Evolutionary conservation across 2,888 invertebrate genomes (phyloP).

Genomic region (Ormyrus pomaceus): DNA sequence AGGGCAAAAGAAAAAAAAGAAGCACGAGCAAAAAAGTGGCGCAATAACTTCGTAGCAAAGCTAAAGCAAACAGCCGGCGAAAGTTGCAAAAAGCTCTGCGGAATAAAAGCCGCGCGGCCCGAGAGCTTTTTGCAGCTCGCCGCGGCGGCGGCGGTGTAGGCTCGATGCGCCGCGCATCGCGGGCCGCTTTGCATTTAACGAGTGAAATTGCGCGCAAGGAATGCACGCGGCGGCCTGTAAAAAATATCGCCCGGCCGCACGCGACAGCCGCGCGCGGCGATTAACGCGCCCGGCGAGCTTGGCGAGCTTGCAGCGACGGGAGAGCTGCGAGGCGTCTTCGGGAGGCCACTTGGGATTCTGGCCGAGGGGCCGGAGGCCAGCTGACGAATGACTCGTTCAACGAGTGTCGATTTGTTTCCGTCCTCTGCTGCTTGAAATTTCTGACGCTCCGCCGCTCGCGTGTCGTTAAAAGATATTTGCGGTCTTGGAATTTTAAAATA

Average conservation of each 20-base stretch:
- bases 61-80: not conserved
- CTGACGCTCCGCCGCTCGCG: no score
- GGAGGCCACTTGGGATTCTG: no score
- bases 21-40: not conserved
- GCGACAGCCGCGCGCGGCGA: not conserved
- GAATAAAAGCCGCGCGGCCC: not conserved
- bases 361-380: no score
- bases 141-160: not conserved
- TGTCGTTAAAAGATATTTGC: no score
- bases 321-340: no score
- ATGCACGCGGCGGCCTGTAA: not conserved
- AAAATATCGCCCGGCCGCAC: no score
- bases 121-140: conserved; percentile 7
- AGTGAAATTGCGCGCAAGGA: conserved; percentile 39
- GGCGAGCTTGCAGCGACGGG: not conserved
- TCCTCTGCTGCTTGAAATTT: no score
- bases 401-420: no score
- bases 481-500: no score
- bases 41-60: conserved; percentile 3
- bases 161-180: not conserved
- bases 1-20: not conserved
- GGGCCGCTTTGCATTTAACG: conserved; percentile 33
- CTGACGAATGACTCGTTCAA: no score
- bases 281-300: conserved; percentile 20
- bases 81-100: not conserved